Evolutionary conservation across 2,888 invertebrate species (phyloP), one percentile per base, ranked within the genome.

Genomic region (Noctua janthina): DNA sequence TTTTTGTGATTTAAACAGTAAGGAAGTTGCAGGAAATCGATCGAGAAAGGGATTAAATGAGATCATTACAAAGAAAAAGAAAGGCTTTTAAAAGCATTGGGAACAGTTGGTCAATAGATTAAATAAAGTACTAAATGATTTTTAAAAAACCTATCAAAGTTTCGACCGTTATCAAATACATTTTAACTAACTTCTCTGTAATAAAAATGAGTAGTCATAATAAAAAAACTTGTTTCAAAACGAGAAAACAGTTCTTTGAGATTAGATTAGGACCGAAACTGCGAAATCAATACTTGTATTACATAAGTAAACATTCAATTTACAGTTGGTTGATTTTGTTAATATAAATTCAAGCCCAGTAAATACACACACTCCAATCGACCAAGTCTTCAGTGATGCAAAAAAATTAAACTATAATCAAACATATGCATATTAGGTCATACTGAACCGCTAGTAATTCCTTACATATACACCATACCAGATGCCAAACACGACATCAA

Each of bases 401-500:
- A 64, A 35, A 35, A 35, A 64, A 70, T 66, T n/a, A 4, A n/a
- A 49, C 23, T 15, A 67, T n/a, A 39, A 43, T 43, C 43, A 43
- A 43, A 43, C 23, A 13, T n/a, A 15, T 20, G 29, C n/a, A 10
- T 56, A 70, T 66, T 6, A 66, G 59, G 35, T 4, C 17, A 49
- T 39, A 72, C 3, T 69, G 51, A 29, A 10, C 23, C 17, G 35
- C 5, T 67, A 39, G 39, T 49, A 66, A 82, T 71, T 39, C n/a
- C 23, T 23, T 39, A 3, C 67, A 46, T 59, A 62, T 59, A 68
- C 39, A 39, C 59, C 0, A 68, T n/a, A 62, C 2, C 54, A 64
- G 29, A 77, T 68, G 23, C 17, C 77, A 72, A 76, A 68, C 46
- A 54, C 6, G 46, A 46, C 72, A 68, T 77, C 51, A 49, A 72